These are phyloP conservation scores for Eufriesea mexicana DNA, from an alignment of 1,140 invertebrate species.

Conservation along the genomic window DNA sequence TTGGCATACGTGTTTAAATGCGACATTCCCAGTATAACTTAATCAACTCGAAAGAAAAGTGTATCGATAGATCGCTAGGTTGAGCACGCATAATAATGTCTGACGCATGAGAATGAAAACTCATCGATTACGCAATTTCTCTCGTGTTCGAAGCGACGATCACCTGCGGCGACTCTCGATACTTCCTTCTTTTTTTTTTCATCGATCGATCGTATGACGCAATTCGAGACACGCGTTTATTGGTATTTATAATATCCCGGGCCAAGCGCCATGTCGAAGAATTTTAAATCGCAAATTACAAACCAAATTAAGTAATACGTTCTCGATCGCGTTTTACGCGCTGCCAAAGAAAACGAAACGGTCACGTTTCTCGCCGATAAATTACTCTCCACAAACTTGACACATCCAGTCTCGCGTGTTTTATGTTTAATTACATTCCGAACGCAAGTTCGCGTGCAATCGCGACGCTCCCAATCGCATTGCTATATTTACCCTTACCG, in stretches of 20 bases:
- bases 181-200: slow-evolving; percentile 14
- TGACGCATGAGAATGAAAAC: slow-evolving; percentile 13
- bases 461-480: not conserved
- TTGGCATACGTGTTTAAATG: not conserved
- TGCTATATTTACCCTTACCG: not conserved
- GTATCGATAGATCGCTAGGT: not conserved
- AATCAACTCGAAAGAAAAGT: not conserved
- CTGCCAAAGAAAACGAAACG: not conserved
- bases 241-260: slow-evolving; percentile 33
- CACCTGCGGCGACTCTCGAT: slow-evolving; percentile 15
- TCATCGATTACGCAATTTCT: slow-evolving; percentile 29
- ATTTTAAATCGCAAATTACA: slow-evolving; percentile 20
- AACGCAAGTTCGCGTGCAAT: not conserved
- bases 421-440: slow-evolving; percentile 12
- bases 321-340: not conserved
- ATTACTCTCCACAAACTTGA: not conserved
- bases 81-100: not conserved
- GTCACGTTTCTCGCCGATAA: slow-evolving; percentile 3
- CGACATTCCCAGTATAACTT: not conserved
- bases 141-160: not conserved
- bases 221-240: slow-evolving; percentile 35
- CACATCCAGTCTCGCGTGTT: not conserved
- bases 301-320: slow-evolving; percentile 22
- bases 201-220: slow-evolving; percentile 30
- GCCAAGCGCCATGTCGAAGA: not conserved